Percentiles rank a stretch among this genome's conserved stretches.
These are phyloP conservation scores for Drosophila conformis DNA, from an alignment of 2,888 invertebrate genomes.

Conservation along the genomic window DNA sequence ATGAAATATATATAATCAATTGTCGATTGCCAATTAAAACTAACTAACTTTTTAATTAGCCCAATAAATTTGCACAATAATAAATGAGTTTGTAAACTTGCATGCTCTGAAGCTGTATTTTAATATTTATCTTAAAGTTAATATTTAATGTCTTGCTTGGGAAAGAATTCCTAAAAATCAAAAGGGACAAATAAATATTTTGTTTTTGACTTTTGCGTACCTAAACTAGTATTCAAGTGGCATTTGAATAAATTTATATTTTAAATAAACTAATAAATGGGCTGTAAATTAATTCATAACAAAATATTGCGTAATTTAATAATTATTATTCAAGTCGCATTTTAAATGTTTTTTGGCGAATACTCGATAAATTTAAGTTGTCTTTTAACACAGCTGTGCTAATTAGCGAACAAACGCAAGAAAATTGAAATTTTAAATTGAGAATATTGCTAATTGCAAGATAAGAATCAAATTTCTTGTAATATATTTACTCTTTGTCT, in stretches of 20 bases:
- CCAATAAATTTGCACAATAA: not conserved
- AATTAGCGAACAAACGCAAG: conserved; percentile 15
- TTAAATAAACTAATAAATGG: not conserved
- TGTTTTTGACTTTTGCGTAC: not conserved
- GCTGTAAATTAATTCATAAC: not conserved
- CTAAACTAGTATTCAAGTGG: not conserved
- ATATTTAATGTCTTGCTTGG: not conserved
- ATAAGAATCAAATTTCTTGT: not conserved
- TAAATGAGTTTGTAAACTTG: not conserved
- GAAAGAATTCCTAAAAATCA: not conserved
- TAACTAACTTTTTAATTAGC: not conserved
- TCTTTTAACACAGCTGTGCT: conserved; percentile 1
- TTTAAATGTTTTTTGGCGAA: not conserved
- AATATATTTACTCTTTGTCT: not conserved
- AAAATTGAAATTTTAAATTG: not conserved
- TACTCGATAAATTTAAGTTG: not conserved
- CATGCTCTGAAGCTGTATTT: not conserved
- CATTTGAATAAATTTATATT: not conserved
- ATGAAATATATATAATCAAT: not conserved
- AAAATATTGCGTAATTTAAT: not conserved
- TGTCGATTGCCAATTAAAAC: not conserved
- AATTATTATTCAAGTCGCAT: not conserved
- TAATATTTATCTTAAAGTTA: not conserved
- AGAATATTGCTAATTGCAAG: not conserved
- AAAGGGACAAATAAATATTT: not conserved